phyloP scores from a whole-genome alignment of 2,888 invertebrate species.

The Automeris io region DNA sequence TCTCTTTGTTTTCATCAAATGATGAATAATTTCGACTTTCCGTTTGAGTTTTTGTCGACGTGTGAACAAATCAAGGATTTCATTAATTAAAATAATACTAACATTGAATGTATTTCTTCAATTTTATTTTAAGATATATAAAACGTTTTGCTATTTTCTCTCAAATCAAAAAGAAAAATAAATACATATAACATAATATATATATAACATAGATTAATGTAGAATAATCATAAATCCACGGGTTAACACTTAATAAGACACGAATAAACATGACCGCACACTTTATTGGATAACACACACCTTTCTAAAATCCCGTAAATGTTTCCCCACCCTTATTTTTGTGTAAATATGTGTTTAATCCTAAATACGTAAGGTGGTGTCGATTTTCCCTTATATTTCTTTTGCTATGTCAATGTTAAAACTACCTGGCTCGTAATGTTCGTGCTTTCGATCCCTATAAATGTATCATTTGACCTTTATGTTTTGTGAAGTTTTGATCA shows the following conservation, averaged over 20 bases:
- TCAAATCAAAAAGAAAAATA: too few species aligned
- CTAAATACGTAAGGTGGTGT: not conserved
- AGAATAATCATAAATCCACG: too few species aligned
- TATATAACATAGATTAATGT: too few species aligned
- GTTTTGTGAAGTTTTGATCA: not conserved
- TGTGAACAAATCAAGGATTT: too few species aligned
- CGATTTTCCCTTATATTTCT: not conserved
- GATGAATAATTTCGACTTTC: too few species aligned
- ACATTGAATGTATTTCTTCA: too few species aligned
- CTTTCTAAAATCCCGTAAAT: not conserved
- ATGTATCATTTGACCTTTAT: conserved; percentile 4
- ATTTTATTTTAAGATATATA: too few species aligned
- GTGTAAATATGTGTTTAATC: not conserved
- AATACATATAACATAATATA: too few species aligned
- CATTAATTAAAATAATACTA: too few species aligned
- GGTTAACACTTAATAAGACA: not conserved
- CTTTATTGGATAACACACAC: not conserved
- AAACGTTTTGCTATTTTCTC: too few species aligned
- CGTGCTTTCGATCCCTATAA: not conserved
- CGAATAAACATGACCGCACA: not conserved
- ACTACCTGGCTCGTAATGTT: not conserved
- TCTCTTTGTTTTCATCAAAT: too few species aligned
- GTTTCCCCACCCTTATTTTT: not conserved
- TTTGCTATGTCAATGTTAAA: conserved; percentile 1
- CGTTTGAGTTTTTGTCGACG: too few species aligned